A percentile compares a stretch with the other conserved stretches of the same genome.
These are phyloP conservation scores for Esperia sulphurella DNA, from an alignment of 2,888 invertebrate species.

Conservation along the genomic window DNA sequence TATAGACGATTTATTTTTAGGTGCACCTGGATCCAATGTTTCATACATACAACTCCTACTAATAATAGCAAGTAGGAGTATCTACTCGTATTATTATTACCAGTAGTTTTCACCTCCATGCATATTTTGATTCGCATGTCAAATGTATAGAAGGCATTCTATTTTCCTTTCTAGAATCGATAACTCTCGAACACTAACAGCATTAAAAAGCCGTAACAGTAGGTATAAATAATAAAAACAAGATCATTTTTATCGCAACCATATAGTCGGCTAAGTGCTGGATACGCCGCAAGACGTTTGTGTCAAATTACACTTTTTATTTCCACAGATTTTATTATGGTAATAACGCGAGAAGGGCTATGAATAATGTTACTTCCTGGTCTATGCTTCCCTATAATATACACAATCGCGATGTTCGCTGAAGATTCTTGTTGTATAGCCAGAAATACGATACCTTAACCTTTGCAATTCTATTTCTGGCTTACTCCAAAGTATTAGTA, in stretches of 20 bases:
- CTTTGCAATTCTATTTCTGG: no score
- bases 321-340: slow-evolving; percentile 62
- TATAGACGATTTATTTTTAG: no score
- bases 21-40: no score
- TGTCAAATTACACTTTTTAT: slow-evolving; percentile 65
- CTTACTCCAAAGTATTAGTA: no score
- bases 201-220: slow-evolving; percentile 12
- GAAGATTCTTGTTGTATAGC: no score
- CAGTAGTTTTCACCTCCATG: no score
- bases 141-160: neutral
- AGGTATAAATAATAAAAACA: slow-evolving; percentile 26
- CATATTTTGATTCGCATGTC: slow-evolving; percentile 1
- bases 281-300: slow-evolving; percentile 50
- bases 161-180: slow-evolving; percentile 9
- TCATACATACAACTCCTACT: no score
- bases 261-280: slow-evolving; percentile 40
- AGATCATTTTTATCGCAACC: slow-evolving; percentile 32
- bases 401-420: no score
- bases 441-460: no score
- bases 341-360: slow-evolving; percentile 51
- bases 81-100: neutral
- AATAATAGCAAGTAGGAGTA: no score
- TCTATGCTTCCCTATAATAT: neutral
- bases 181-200: slow-evolving; percentile 4
- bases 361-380: slow-evolving; percentile 33